Conservation (phyloP, 2,797 vertebrate species). For the Gallinago nigripennis region DNA sequence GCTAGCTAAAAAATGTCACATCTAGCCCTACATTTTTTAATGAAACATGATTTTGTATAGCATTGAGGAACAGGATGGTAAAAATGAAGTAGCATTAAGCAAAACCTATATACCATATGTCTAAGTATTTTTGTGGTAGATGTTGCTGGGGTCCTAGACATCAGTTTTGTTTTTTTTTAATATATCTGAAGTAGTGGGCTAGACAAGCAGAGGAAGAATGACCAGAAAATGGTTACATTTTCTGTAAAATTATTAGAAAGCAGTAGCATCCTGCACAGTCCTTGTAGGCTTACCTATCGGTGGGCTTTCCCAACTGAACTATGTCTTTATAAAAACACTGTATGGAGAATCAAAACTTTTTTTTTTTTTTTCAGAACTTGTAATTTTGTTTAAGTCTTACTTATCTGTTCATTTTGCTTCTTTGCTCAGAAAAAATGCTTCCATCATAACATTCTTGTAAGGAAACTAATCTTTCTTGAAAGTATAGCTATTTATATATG, state of each 20-base stretch:
- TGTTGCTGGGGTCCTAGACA: not conserved
- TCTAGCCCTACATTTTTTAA: rapidly evolving
- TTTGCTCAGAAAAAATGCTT: not conserved
- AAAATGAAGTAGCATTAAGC: not conserved
- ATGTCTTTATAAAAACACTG: not conserved
- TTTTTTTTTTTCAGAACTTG: not conserved
- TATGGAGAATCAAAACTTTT: not conserved
- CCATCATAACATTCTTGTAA: not conserved
- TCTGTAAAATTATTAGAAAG: not conserved
- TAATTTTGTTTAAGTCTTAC: not conserved
- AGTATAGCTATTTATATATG: not conserved
- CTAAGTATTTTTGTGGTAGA: not conserved
- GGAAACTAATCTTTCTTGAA: not conserved
- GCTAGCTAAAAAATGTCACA: not conserved
- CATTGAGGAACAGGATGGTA: not conserved
- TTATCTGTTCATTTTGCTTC: not conserved
- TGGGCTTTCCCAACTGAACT: not conserved
- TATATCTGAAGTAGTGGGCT: not conserved
- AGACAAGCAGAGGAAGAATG: not conserved
- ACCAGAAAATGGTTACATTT: not conserved
- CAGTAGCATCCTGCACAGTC: not conserved
- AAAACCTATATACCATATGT: not conserved
- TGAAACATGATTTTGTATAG: not conserved
- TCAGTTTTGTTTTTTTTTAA: not conserved
- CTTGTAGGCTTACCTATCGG: not conserved